phyloP scores from a whole-genome alignment of 1,140 invertebrate species.

The Yoshiicerus persimilis region DNA sequence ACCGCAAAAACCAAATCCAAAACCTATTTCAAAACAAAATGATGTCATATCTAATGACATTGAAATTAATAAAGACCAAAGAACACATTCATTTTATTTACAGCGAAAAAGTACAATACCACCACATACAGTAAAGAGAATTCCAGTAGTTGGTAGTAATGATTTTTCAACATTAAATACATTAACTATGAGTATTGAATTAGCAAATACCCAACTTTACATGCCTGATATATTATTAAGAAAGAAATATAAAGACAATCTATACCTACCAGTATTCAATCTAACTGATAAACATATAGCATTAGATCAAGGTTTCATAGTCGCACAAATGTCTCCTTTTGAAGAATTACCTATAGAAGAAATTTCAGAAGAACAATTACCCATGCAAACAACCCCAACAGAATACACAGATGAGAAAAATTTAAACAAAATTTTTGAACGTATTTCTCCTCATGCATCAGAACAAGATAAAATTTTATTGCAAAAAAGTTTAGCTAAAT shows the following conservation, averaged over 20 bases:
- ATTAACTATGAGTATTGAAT: background rate
- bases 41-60: too few species aligned
- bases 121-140: background rate
- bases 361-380: background rate
- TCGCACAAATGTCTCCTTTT: background rate
- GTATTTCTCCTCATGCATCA: background rate
- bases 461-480: background rate
- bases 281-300: background rate
- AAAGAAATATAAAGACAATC: background rate
- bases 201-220: background rate
- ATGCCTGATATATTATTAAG: background rate
- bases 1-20: too few species aligned
- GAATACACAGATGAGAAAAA: background rate
- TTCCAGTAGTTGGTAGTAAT: background rate
- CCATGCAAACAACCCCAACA: background rate
- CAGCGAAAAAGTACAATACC: background rate
- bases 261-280: background rate
- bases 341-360: background rate
- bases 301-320: background rate
- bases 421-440: background rate
- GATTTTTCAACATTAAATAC: background rate
- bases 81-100: background rate
- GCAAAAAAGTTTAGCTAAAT: background rate
- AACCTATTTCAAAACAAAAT: too few species aligned
- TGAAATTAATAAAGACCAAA: background rate